Conservation (phyloP, 2,888 invertebrate genomes). For the Malacosoma neustria region DNA sequence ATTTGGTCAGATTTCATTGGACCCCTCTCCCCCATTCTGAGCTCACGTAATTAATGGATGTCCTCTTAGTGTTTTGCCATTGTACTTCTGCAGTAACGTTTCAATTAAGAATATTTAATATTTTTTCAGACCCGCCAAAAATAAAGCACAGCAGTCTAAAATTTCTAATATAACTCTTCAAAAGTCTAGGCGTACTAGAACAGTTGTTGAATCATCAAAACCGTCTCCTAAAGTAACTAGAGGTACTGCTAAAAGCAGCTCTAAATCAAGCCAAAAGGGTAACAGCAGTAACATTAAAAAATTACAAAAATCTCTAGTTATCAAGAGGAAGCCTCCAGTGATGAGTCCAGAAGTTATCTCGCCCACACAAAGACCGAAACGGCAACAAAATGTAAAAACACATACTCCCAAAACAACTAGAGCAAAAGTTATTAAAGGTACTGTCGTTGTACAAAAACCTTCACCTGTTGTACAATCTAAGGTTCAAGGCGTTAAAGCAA, state of each 20-base stretch:
- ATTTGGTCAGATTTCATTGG: too few species aligned
- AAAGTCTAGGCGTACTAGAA: not conserved
- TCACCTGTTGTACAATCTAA: conserved; percentile 33
- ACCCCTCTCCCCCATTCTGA: too few species aligned
- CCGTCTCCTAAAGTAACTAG: conserved; percentile 12
- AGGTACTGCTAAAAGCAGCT: conserved; percentile 1
- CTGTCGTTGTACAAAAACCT: conserved; percentile 27
- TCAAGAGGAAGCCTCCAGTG: conserved; percentile 35
- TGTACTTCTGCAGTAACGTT: too few species aligned
- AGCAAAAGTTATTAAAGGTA: conserved; percentile 21
- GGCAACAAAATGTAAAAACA: conserved; percentile 14
- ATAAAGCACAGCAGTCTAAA: not conserved
- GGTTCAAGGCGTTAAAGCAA: too few species aligned
- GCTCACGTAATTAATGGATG: too few species aligned
- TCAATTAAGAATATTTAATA: too few species aligned
- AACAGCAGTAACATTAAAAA: conserved; percentile 17
- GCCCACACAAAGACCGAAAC: conserved; percentile 9
- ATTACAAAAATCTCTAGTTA: conserved; percentile 27
- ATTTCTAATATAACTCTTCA: not conserved
- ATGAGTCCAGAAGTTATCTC: conserved; percentile 16
- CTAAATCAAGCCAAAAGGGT: conserved; percentile 9
- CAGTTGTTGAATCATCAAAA: conserved; percentile 12
- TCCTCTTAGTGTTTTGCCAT: too few species aligned
- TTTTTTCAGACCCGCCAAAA: not conserved
- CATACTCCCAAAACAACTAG: conserved; percentile 28